Conservation (phyloP, 2,888 invertebrate species). For the Hydrotaea cyrtoneurina region DNA sequence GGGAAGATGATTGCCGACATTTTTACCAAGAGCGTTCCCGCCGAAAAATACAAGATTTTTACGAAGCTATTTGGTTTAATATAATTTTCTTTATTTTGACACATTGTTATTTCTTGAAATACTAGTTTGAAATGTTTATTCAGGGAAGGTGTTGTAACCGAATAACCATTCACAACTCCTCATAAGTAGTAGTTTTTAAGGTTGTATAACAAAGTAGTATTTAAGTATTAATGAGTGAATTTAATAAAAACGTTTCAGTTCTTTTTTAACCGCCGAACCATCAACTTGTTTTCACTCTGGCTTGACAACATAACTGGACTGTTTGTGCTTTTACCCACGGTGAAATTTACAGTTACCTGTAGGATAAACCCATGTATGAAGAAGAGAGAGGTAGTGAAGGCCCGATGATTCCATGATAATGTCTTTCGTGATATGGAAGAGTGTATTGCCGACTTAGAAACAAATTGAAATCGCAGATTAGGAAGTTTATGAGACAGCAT, state of each 20-base stretch:
- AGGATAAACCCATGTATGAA: too few relatives aligned
- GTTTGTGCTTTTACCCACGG: too few relatives aligned
- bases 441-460: too few relatives aligned
- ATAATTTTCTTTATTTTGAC: too few relatives aligned
- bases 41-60: not conserved
- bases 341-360: too few relatives aligned
- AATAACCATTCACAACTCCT: not conserved
- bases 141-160: conserved; percentile 15
- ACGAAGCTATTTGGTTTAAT: not conserved
- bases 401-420: too few relatives aligned
- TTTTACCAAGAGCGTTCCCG: not conserved
- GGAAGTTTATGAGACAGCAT: too few relatives aligned
- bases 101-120: not conserved
- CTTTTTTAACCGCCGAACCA: not conserved
- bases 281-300: not conserved
- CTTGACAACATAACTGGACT: not conserved
- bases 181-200: not conserved
- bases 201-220: not conserved
- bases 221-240: not conserved
- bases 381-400: too few relatives aligned
- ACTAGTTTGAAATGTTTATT: conserved; percentile 3
- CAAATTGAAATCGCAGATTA: too few relatives aligned
- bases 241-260: not conserved
- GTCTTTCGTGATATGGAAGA: too few relatives aligned
- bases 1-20: not conserved